Percentiles rank a stretch among this genome's conserved stretches.
Evolutionary conservation across 2,113 vertebrate species (phyloP).

Genomic region (Pelobates fuscus): DNA sequence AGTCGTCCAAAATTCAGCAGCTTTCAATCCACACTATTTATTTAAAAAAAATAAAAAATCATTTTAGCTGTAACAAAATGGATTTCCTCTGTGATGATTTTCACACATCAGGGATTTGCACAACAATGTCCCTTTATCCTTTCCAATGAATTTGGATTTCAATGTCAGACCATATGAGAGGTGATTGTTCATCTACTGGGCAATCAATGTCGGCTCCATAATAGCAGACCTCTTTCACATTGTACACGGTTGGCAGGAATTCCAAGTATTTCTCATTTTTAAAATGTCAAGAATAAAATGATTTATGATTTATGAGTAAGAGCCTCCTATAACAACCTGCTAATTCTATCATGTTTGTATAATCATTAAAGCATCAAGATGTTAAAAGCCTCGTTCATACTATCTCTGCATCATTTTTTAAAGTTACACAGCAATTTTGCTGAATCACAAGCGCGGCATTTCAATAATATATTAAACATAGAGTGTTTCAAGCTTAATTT

Average conservation of each 20-base stretch:
- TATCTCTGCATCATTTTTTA: constrained; percentile 30
- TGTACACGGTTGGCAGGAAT: constrained; percentile 44
- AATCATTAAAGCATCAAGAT: constrained; percentile 46
- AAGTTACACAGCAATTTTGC: constrained; percentile 33
- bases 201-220: constrained; percentile 49
- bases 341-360: constrained; percentile 44
- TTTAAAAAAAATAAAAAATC: constrained; percentile 22
- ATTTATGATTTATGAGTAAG: constrained; percentile 34
- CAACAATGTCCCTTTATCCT: constrained; percentile 25
- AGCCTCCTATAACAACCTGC: constrained; percentile 32
- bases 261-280: constrained; percentile 47
- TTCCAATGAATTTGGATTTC: constrained; percentile 40
- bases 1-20: not conserved
- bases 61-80: constrained; percentile 22
- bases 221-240: constrained; percentile 46
- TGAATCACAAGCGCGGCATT: constrained; percentile 12
- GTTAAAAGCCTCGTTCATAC: constrained; percentile 17
- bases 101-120: not conserved
- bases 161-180: constrained; percentile 50
- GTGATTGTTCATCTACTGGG: constrained; percentile 47
- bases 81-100: constrained; percentile 14
- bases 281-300: constrained; percentile 50
- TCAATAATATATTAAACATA: not conserved
- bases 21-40: constrained; percentile 8
- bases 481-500: constrained; percentile 4